phyloP scores from a whole-genome alignment of 2,888 invertebrate species.

The Dicyrtomina minuta region DNA sequence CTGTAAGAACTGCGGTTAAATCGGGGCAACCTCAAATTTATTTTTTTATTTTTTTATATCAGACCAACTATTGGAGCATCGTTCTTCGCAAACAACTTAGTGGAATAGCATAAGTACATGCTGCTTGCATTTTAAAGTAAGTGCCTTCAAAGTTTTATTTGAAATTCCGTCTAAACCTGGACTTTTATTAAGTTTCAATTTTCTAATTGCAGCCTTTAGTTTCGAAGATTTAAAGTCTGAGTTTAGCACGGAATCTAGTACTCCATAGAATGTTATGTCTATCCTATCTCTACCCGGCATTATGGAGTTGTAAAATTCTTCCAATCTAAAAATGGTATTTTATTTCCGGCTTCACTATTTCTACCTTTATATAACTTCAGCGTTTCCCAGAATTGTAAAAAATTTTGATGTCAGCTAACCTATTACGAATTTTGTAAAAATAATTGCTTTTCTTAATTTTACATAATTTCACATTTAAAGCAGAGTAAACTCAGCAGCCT shows the following conservation, averaged over 20 bases:
- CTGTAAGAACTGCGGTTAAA: too few relatives aligned
- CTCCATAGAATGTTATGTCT: not conserved
- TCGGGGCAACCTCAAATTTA: too few relatives aligned
- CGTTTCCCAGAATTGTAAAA: not conserved
- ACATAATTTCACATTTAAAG: not conserved
- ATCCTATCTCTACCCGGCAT: too few relatives aligned
- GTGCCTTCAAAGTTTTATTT: constrained; percentile 38
- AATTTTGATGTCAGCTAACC: not conserved
- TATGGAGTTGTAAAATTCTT: not conserved
- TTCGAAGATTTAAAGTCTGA: constrained; percentile 22
- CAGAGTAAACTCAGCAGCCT: too few relatives aligned
- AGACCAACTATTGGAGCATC: constrained; percentile 22
- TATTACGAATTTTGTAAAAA: not conserved
- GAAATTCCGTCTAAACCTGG: constrained; percentile 35
- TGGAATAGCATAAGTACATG: constrained; percentile 20
- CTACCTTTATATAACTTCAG: not conserved
- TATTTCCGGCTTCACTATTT: not conserved
- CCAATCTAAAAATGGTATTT: not conserved
- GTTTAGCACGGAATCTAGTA: not conserved
- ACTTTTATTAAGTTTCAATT: constrained; percentile 29
- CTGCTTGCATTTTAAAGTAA: not conserved
- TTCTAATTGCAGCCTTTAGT: constrained; percentile 22
- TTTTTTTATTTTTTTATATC: too few relatives aligned
- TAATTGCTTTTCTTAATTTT: not conserved
- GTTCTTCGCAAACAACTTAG: constrained; percentile 17